Percentiles rank a stretch among this genome's conserved stretches.
Conservation (phyloP, 2,888 invertebrate genomes). For the Aleiodes alternator region DNA sequence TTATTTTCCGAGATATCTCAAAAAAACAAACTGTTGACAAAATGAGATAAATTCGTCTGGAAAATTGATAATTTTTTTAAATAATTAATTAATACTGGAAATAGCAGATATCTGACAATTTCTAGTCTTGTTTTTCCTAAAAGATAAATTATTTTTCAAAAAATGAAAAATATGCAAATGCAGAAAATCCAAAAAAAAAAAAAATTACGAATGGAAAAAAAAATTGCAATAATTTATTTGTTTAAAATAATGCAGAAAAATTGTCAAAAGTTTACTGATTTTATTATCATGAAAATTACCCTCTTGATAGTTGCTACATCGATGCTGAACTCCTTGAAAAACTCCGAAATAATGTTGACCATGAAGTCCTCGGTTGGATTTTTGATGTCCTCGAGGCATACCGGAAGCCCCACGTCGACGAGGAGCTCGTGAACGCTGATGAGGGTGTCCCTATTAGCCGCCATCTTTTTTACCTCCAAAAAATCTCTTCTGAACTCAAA, state of each 20-base stretch:
- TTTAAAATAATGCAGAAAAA: not conserved
- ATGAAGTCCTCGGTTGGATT: constrained; percentile 64
- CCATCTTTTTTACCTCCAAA: not conserved
- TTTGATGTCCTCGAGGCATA: constrained; percentile 57
- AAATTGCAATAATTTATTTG: not conserved
- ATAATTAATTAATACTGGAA: no score
- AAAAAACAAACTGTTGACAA: no score
- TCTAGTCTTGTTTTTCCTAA: no score
- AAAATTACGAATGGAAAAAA: no score
- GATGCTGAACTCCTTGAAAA: constrained; percentile 58
- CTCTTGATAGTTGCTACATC: constrained; percentile 56
- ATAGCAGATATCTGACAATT: no score
- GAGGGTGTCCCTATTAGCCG: not conserved
- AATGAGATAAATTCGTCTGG: no score
- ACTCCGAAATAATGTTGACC: constrained; percentile 57
- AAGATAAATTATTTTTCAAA: no score
- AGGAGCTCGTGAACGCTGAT: constrained; percentile 58
- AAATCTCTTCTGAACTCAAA: not conserved
- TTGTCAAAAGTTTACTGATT: not conserved
- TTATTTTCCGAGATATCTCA: no score
- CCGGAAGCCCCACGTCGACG: constrained; percentile 57
- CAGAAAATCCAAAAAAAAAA: no score
- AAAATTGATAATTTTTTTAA: no score
- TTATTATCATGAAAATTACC: constrained; percentile 45
- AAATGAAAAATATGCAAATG: no score